phyloP scores from a whole-genome alignment of 2,797 vertebrate genomes.

The Ficedula albicollis region DNA sequence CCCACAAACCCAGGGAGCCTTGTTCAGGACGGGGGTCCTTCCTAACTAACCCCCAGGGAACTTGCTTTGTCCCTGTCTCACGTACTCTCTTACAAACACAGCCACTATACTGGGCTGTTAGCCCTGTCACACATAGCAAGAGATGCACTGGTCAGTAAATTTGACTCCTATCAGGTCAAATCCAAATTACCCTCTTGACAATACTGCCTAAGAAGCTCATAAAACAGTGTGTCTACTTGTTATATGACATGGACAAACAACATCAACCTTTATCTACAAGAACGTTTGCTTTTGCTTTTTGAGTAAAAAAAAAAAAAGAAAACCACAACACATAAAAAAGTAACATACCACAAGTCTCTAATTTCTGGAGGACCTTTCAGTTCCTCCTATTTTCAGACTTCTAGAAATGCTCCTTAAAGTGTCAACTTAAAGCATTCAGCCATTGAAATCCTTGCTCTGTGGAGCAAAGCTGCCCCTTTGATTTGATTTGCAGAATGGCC shows the following conservation, averaged over 20 bases:
- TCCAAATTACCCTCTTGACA: not conserved
- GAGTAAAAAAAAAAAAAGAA: not conserved
- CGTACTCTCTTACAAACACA: not conserved
- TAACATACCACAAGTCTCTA: not conserved
- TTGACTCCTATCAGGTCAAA: not conserved
- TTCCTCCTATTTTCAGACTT: not conserved
- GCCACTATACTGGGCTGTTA: not conserved
- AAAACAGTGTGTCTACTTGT: not conserved
- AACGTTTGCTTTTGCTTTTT: not conserved
- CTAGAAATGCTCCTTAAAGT: not conserved
- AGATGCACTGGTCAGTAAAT: not conserved
- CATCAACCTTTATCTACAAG: not conserved
- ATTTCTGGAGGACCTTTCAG: not conserved
- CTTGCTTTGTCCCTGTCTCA: not conserved
- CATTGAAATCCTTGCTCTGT: not conserved
- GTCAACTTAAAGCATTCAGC: not conserved
- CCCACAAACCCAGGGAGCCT: not conserved
- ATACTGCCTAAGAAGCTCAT: not conserved
- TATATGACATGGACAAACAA: not conserved
- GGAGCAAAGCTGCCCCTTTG: not conserved
- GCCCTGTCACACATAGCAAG: not conserved
- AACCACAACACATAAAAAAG: not conserved
- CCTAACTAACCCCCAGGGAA: not conserved
- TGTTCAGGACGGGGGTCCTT: not conserved
- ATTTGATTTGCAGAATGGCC: slow-evolving; percentile 19